Conservation (phyloP, 2,113 vertebrate genomes). For the Hemicordylus capensis region DNA sequence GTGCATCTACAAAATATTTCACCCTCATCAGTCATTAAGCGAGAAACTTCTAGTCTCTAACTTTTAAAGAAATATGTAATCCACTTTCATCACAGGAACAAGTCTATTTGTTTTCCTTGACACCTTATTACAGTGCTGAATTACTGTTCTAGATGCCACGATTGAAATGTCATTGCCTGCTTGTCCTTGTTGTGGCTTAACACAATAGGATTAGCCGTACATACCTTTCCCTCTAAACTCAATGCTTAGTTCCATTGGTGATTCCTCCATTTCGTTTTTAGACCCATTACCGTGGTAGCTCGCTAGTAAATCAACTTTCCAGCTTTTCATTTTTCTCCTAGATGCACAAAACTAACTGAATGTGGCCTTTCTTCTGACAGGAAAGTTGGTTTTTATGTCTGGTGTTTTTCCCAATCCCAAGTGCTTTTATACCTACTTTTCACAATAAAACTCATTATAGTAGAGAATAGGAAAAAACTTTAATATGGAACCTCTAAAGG, state of each 20-base stretch:
- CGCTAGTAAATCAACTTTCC: not conserved
- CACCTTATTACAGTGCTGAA: no score
- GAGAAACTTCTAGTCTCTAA: not conserved
- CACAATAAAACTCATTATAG: not conserved
- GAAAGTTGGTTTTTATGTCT: not conserved
- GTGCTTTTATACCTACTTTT: not conserved
- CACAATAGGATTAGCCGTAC: not conserved
- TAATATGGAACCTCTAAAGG: not conserved
- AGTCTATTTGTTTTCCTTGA: no score
- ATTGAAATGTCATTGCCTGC: no score
- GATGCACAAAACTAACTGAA: no score
- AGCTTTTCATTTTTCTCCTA: no score
- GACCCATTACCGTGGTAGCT: not conserved
- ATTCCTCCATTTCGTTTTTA: not conserved
- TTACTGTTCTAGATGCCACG: no score
- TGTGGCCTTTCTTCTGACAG: no score
- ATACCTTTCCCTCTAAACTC: not conserved
- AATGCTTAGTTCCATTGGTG: not conserved
- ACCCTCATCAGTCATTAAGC: not conserved
- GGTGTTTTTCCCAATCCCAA: not conserved
- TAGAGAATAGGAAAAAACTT: no score
- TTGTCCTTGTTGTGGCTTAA: no score
- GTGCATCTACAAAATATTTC: not conserved
- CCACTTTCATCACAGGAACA: no score
- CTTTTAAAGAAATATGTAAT: no score